phyloP scores from a whole-genome alignment of 2,113 vertebrate genomes.

The Pteropus alecto region DNA sequence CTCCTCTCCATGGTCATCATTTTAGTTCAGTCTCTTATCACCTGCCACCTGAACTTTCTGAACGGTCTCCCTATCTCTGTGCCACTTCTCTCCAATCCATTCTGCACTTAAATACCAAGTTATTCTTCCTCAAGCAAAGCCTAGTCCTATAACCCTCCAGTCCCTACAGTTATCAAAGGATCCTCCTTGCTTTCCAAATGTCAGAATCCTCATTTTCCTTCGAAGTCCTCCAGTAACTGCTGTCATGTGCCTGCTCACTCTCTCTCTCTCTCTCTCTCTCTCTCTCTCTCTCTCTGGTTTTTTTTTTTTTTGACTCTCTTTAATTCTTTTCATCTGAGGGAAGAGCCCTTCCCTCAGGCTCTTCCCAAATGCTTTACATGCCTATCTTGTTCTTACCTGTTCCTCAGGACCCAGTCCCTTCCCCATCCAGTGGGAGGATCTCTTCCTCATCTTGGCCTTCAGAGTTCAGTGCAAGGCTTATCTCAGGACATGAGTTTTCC shows the following conservation, averaged over 20 bases:
- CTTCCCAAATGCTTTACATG: not conserved
- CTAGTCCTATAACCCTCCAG: accelerated
- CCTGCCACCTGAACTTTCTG: not conserved
- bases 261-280: not conserved
- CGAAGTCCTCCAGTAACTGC: not conserved
- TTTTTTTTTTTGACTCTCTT: not conserved
- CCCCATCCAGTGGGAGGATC: not conserved
- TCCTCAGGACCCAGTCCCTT: not conserved
- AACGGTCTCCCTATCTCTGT: accelerated
- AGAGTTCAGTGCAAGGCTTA: not conserved
- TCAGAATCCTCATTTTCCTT: not conserved
- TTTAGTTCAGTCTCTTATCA: accelerated
- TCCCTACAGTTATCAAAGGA: accelerated
- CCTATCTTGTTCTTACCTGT: not conserved
- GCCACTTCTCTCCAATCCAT: not conserved
- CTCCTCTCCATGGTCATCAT: not conserved
- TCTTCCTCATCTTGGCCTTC: not conserved
- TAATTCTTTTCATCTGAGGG: not conserved
- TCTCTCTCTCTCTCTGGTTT: not conserved
- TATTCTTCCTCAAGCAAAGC: not conserved
- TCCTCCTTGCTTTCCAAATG: not conserved
- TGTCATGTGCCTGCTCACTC: no score
- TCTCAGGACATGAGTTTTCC: not conserved
- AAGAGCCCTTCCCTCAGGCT: not conserved
- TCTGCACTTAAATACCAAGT: accelerated